Evolutionary conservation across 1,140 invertebrate genomes (phyloP), one percentile per base, ranked within the genome.

Genomic region (Adelges cooleyi): DNA sequence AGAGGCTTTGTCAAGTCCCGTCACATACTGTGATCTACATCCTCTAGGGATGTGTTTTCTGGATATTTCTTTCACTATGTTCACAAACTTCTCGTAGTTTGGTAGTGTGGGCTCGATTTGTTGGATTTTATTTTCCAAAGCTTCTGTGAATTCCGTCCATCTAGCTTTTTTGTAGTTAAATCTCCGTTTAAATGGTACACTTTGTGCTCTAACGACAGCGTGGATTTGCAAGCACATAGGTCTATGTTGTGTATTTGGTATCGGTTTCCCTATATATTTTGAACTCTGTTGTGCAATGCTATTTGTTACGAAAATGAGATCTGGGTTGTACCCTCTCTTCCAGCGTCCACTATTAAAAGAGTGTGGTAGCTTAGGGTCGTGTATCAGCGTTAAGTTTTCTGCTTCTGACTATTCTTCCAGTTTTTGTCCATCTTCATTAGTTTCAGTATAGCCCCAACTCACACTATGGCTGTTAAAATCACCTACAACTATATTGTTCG

Each of bases 111-210:
- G n/a, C n/a, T n/a, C n/a, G n/a, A n/a, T n/a, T n/a, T n/a, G n/a
- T n/a, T n/a, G n/a, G n/a, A 46, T 46, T 10, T 46, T 46, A 18
- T 46, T 4, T 18, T 46, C 42, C 22, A 46, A 20, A 46, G 42
- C 11, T 10, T 46, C 22, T 46, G 42, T 22, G 15, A 51, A 51
- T 17, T 25, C 11, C 8, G n/a, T 33, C 65, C 65, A 66, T 27
- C 33, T 50, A 18, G 65, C 65, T 20, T 66, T 66, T 51, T 65
- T 65, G 20, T 51, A 65, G 33, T 65, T 65, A 18, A 65, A 62
- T 22, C 40, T 15, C 33, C 48, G 11, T 27, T 29, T 65, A 46
- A 65, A 51, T 3, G 48, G 65, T 49, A 65, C 48, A 27, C 15
- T 46, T 49, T 48, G 10, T 17, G 65, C 25, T 65, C 3, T 27